Evolutionary conservation across 2,888 invertebrate genomes (phyloP), one percentile per base, ranked within the genome.

Genomic region (Anodontia alba): DNA sequence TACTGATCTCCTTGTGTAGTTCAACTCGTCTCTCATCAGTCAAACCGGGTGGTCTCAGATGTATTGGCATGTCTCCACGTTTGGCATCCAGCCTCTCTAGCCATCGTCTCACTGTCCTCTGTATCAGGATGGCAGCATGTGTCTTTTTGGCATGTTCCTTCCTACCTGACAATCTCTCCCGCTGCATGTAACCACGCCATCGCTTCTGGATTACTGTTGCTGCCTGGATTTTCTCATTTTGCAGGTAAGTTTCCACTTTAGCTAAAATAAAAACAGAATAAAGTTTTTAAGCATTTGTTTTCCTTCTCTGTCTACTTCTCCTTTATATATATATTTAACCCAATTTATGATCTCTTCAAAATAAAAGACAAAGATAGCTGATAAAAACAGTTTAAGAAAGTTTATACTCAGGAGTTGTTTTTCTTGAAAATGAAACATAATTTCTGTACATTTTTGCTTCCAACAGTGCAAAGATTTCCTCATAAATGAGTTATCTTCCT

Each of bases 21-120:
- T 93, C 90, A 0, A 92, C 91, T 20, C 93, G 84, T 66, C 93
- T 78, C 23, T 91, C 89, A 76, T 94, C 94, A 7, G 92, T 93
- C 54, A 94, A 84, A 5, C 93, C 94, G 0, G 92, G 90, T 1
- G 93, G 93, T 62, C 91, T 89, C 54, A 93, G 87, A 83, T 91
- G 90, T n/a, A 86, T 81, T 0, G 92, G 92, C 49, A 91, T 87
- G 36, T 93, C 91, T 36, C 90, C 90, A 66, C 87, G 83, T 26
- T 86, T 85, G 7, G 80, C 78, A 33, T 91, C 91, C 15, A 89
- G 54, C 69, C 89, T 88, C 69, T 92, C 92, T 66, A 93, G 74
- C 93, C 93, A 94, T n/a, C 66, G n/a, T 76, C 91, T 88, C 78
- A 94, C 94, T 17, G 80, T 73, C 84, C 93, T 89, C 84, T 94